Conservation (phyloP, 2,888 invertebrate genomes). For the Megastigmus dorsalis region DNA sequence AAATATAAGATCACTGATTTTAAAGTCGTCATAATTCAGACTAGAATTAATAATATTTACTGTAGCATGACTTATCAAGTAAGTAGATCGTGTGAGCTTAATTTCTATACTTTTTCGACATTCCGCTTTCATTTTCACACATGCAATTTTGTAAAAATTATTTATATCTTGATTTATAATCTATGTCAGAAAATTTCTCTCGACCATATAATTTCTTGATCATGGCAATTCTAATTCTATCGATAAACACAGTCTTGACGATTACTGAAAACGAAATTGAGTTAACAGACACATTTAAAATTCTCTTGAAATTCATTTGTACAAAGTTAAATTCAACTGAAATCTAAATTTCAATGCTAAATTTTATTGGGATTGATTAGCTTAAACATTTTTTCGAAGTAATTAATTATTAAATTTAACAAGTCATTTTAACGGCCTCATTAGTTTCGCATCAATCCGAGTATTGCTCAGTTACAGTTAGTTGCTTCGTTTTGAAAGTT, state of each 20-base stretch:
- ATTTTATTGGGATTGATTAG: slow-evolving; percentile 3
- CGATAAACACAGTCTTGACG: slow-evolving; percentile 54
- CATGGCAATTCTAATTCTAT: slow-evolving; percentile 44
- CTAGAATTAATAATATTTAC: too few relatives aligned
- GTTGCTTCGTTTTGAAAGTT: slow-evolving; percentile 15
- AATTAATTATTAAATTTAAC: slow-evolving; percentile 4
- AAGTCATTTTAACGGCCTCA: not conserved
- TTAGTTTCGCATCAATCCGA: not conserved
- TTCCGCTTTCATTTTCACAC: too few relatives aligned
- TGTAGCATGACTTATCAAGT: too few relatives aligned
- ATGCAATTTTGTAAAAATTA: too few relatives aligned
- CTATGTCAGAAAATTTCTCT: too few relatives aligned
- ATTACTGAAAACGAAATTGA: slow-evolving; percentile 27
- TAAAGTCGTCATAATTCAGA: too few relatives aligned
- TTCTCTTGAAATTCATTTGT: slow-evolving; percentile 24
- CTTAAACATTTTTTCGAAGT: not conserved
- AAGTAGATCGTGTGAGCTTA: slow-evolving; percentile 1
- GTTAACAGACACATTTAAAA: slow-evolving; percentile 2
- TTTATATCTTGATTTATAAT: too few relatives aligned
- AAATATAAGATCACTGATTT: too few relatives aligned
- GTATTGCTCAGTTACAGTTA: slow-evolving; percentile 3
- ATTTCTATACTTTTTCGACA: not conserved
- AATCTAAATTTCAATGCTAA: not conserved
- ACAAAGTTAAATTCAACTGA: slow-evolving; percentile 12
- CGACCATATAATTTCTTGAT: too few relatives aligned